phyloP scores from a whole-genome alignment of 2,113 vertebrate species.

The Ellobius talpinus region DNA sequence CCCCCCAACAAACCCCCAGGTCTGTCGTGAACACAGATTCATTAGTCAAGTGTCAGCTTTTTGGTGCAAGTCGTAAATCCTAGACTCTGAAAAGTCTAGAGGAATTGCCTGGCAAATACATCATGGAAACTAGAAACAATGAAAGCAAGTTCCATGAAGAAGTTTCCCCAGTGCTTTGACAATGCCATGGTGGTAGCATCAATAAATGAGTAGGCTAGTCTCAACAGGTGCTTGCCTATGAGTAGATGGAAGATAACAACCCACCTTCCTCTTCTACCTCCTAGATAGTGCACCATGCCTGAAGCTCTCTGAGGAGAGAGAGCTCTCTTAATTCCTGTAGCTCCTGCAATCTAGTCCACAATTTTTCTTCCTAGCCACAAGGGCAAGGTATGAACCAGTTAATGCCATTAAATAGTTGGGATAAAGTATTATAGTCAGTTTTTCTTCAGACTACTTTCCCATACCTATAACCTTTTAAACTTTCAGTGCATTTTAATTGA shows the following conservation, averaged over 20 bases:
- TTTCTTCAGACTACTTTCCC: not conserved
- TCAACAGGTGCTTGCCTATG: not conserved
- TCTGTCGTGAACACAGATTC: conserved; percentile 5
- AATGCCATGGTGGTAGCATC: not conserved
- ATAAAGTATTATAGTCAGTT: not conserved
- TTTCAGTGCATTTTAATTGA: not conserved
- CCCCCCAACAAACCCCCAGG: not conserved
- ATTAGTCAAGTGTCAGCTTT: not conserved
- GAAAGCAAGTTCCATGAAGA: not conserved
- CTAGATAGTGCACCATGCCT: not conserved
- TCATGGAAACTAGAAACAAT: not conserved
- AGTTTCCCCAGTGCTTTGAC: not conserved
- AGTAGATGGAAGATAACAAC: not conserved
- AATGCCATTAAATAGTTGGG: not conserved
- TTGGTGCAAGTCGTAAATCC: not conserved
- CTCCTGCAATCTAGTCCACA: not conserved
- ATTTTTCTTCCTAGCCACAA: not conserved
- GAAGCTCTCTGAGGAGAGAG: not conserved
- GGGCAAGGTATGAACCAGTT: not conserved
- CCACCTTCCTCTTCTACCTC: not conserved
- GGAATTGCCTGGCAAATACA: conserved; percentile 13
- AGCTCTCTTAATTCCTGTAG: not conserved
- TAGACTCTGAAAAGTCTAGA: conserved; percentile 39
- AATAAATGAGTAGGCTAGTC: not conserved
- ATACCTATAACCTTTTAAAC: not conserved